These are phyloP conservation scores for Plectrocnemia conspersa DNA, from an alignment of 1,140 invertebrate genomes.

Conservation along the genomic window DNA sequence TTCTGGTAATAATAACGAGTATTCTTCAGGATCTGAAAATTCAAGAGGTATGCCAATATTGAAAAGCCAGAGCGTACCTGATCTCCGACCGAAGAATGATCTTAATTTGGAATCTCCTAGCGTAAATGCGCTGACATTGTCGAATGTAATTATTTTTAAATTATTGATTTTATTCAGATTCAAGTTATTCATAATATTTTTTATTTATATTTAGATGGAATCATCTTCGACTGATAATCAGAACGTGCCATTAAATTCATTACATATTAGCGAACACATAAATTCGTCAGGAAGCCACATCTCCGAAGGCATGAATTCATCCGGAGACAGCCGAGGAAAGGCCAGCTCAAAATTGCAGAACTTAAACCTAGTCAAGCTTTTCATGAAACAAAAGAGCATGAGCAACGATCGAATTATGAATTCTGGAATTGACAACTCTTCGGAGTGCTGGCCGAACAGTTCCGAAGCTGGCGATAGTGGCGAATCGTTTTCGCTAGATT, in stretches of 20 bases:
- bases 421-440: conserved; percentile 60
- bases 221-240: conserved; percentile 51
- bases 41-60: conserved; percentile 47
- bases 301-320: conserved; percentile 57
- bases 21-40: conserved; percentile 44
- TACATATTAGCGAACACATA: conserved; percentile 60
- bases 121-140: conserved; percentile 5
- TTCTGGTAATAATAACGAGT: conserved; percentile 71
- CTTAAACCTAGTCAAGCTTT: conserved; percentile 81
- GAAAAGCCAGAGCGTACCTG: conserved; percentile 73
- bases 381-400: conserved; percentile 84
- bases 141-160: conserved; percentile 10
- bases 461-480: conserved; percentile 47
- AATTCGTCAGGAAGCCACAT: conserved; percentile 48
- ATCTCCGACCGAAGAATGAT: conserved; percentile 45
- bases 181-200: conserved; percentile 5
- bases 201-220: conserved; percentile 48
- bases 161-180: conserved; percentile 5
- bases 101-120: conserved; percentile 2
- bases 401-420: conserved; percentile 64
- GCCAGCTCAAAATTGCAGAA: conserved; percentile 47
- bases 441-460: conserved; percentile 57
- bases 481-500: conserved; percentile 32
- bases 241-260: conserved; percentile 49
- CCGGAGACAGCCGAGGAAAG: conserved; percentile 46